Base-by-base conservation (phyloP, 2,113 vertebrate species). In the Sakesphorus luctuosus region DNA sequence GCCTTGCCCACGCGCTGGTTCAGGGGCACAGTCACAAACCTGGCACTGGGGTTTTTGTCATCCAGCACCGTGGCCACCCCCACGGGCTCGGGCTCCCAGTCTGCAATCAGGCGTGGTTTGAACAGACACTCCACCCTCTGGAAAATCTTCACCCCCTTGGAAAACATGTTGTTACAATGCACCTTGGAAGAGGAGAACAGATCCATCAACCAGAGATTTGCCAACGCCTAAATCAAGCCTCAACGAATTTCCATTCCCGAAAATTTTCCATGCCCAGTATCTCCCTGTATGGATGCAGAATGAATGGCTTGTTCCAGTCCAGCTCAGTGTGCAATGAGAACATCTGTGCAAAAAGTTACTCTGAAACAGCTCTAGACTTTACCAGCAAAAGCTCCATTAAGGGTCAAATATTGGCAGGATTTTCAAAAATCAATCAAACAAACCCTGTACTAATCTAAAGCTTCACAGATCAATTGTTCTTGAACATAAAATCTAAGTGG, bases 141-240 rank as follows among this genome's bases (percentile, higher is more conserved):
- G 93, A 99, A 99, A 92, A 99, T 99, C 98, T 99, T 99, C 93
- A 99, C 99, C 2, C 98, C 98, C 19, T 98, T 98, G 65, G 98
- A 91, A 93, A 99, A 99, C 99, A 99, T 99, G 98, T 99, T 99
- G 97, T 99, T 99, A 23, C 99, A 98, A 88, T 99, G 99, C 47
- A 99, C 98, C 99, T 99, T 95, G 46, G 46, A 52, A 72, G 19
- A 31, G 58, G 33, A 35, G 44, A 78, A 55, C 0, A 10, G 11
- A 78, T 35, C 38, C 5, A 3, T 50, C 44, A 59, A 25, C 23
- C 58, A 75, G 44, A 44, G 36, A 28, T n/a, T 17, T 9, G 40
- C 11, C 31, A 35, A 72, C 61, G 77, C 15, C 23, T 21, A 24
- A 31, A 35, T 5, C 26, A 18, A 72, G 23, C 19, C 25, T 21